Conservation (phyloP, 2,113 vertebrate species). For the Lycocorax pyrrhopterus region DNA sequence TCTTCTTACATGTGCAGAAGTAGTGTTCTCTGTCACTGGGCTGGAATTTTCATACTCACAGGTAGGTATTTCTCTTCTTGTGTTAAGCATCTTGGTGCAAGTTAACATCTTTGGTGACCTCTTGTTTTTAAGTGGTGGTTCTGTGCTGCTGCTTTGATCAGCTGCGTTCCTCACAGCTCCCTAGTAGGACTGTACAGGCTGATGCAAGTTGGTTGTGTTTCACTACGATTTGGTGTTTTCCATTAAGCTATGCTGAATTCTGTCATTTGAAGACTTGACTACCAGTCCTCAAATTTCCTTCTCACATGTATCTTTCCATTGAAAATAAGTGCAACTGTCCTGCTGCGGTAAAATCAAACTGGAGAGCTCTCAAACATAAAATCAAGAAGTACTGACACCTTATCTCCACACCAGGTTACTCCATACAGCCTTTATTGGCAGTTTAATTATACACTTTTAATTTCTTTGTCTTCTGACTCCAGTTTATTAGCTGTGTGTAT, state of each 20-base stretch:
- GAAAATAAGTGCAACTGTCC: background rate
- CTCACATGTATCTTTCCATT: background rate
- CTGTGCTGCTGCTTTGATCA: background rate
- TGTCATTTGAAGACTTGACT: background rate
- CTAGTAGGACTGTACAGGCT: background rate
- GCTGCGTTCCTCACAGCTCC: background rate
- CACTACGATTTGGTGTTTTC: background rate
- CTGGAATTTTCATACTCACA: constrained; percentile 95
- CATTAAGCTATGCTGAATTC: background rate
- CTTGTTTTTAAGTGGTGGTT: background rate
- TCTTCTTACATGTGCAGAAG: constrained; percentile 87
- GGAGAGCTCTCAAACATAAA: background rate
- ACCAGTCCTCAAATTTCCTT: background rate
- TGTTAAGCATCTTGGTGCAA: background rate
- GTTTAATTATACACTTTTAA: background rate
- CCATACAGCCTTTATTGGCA: background rate
- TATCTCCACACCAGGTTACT: background rate
- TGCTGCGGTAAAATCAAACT: background rate
- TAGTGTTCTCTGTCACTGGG: constrained; percentile 95
- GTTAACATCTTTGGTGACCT: background rate
- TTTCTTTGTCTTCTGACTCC: background rate
- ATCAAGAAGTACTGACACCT: background rate
- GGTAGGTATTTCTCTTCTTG: constrained; percentile 67
- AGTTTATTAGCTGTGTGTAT: background rate
- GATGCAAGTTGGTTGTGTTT: background rate